Conservation (phyloP, 2,113 vertebrate genomes). For the Heteronetta atricapilla region DNA sequence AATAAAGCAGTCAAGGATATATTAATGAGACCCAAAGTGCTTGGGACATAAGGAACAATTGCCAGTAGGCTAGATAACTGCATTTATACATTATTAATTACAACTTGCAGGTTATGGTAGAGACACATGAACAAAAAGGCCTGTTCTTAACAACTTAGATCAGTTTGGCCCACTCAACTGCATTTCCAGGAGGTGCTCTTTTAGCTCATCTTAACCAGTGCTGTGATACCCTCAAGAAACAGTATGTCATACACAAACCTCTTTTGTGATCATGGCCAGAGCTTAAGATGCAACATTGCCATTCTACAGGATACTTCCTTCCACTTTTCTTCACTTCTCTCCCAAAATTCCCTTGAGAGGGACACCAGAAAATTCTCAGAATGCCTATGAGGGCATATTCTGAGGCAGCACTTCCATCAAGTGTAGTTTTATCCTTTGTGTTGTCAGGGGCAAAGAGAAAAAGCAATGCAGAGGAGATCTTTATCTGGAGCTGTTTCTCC, state of each 20-base stretch:
- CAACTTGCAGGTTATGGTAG: not conserved
- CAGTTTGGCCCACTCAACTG: not conserved
- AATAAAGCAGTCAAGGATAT: not conserved
- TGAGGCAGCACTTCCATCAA: not conserved
- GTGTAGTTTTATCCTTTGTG: not conserved
- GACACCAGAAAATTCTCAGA: not conserved
- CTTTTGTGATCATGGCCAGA: not conserved
- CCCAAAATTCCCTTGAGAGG: not conserved
- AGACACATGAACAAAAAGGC: not conserved
- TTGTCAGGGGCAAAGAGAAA: conserved; percentile 17
- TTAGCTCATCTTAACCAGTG: not conserved
- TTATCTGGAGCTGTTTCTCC: conserved; percentile 11
- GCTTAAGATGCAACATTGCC: not conserved
- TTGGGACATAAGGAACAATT: not conserved
- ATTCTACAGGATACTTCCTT: not conserved
- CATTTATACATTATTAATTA: not conserved
- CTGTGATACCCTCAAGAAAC: not conserved
- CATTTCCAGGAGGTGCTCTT: not conserved
- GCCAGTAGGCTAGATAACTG: not conserved
- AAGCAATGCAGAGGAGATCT: not conserved
- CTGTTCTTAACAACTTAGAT: not conserved
- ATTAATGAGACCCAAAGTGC: not conserved
- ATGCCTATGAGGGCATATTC: not conserved
- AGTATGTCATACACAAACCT: not conserved
- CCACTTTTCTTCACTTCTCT: not conserved